Evolutionary conservation across 1,140 invertebrate genomes (phyloP), one percentile per base, ranked within the genome.

Genomic region (Onthophagus taurus): DNA sequence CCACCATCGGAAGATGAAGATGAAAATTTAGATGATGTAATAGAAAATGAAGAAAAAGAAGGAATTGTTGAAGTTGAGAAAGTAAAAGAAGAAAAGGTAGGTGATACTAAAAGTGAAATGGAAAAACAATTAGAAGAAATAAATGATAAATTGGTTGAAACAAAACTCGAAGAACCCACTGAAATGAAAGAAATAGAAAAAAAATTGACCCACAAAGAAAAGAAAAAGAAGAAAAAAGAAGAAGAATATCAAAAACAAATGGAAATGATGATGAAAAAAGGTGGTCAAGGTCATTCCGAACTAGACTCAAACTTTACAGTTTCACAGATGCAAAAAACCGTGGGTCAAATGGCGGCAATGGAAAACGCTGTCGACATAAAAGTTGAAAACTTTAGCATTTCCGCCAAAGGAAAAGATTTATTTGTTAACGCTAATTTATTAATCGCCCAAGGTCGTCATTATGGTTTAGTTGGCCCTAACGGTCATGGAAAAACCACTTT

Each of bases 401-500:
- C 90, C 16, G 96, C 96, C 0, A 89, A 92, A 65, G 97, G 97
- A 24, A 96, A 98, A 58, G 91, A 98, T 64, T 69, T 99, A 13
- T 99, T 99, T 66, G 84, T 93, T 8, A 99, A 99, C 71, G 97
- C 97, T 1, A 91, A 80, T 67, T 68, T 99, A 4, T 70, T 93
- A 16, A 97, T 99, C 52, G 91, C 94, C 3, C 80, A 89, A 58
- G 90, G 92, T 0, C 76, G 95, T 46, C 78, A 92, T 58, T 99
- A 99, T 67, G 97, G 97, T 60, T 70, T 99, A 4, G 94, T 99
- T 17, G 97, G 97, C 29, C 97, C 96, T 3, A 99, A 99, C 71
- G 96, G 96, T 2, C 92, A 98, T 72, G 96, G 97, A 9, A 99
- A 99, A 74, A 99, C 96, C n/a, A 99, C 97, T 0, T 63, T 99